These are phyloP conservation scores for Tiaroga cobitis DNA, from an alignment of 2,797 vertebrate species.

Conservation along the genomic window DNA sequence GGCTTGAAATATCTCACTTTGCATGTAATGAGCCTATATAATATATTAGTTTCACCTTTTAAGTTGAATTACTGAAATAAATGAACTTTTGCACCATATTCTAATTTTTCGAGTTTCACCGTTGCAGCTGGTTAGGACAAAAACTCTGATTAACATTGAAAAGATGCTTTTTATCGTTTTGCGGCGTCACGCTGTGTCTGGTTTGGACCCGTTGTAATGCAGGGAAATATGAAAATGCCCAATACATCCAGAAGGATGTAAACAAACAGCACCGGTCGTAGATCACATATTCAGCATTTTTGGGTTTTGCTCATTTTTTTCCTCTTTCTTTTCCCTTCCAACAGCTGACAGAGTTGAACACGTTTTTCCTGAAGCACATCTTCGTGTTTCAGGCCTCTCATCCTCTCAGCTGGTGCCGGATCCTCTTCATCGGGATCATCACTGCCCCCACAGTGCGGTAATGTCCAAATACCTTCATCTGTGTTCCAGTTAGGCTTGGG, in stretches of 20 bases:
- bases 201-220: no score
- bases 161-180: no score
- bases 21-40: no score
- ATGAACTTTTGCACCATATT: no score
- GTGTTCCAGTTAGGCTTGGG: background rate
- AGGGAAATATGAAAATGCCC: background rate
- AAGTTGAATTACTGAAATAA: no score
- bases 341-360: slow-evolving; percentile 96
- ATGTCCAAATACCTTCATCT: slow-evolving; percentile 23
- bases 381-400: slow-evolving; percentile 97
- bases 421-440: slow-evolving; percentile 95
- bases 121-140: no score
- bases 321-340: slow-evolving; percentile 15
- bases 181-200: background rate
- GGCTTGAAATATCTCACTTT: no score
- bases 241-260: background rate
- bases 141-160: no score
- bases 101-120: no score
- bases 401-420: slow-evolving; percentile 93
- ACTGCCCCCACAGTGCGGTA: slow-evolving; percentile 98
- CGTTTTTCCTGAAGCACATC: slow-evolving; percentile 99
- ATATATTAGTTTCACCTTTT: no score
- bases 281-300: background rate
- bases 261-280: background rate
- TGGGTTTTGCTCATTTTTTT: background rate